Conservation (phyloP, 2,113 vertebrate species). For the Aramus guarauna region DNA sequence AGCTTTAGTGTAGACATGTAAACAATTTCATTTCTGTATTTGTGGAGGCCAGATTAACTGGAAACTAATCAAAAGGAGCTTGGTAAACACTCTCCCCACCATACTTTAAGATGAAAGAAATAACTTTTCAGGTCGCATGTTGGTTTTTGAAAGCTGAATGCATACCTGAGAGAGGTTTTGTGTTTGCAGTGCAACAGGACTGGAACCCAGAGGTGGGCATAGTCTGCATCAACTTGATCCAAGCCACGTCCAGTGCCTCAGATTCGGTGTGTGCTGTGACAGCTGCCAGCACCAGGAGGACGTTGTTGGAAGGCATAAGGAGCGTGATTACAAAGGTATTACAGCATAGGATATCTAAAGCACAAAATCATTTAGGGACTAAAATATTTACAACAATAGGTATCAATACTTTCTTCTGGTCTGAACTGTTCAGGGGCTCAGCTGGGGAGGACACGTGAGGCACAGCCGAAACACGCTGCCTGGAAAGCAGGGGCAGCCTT, state of each 20-base stretch:
- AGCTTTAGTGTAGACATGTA: background rate
- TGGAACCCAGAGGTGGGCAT: background rate
- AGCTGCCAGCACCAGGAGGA: background rate
- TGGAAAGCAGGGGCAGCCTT: background rate
- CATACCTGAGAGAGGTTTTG: background rate
- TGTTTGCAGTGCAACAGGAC: background rate
- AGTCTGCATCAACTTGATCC: background rate
- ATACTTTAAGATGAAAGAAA: background rate
- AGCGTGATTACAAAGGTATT: rapidly evolving
- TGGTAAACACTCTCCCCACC: background rate
- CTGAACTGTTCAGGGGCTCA: background rate
- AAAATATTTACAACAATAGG: background rate
- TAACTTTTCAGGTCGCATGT: background rate
- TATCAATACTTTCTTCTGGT: background rate
- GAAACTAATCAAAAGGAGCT: background rate
- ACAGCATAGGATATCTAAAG: background rate
- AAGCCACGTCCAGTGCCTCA: background rate
- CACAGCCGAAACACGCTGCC: background rate
- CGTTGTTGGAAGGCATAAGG: rapidly evolving
- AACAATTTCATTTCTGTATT: background rate
- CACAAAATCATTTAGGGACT: background rate
- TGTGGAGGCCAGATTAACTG: background rate
- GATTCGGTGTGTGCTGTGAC: rapidly evolving
- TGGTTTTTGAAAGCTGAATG: background rate
- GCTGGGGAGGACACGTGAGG: rapidly evolving